Evolutionary conservation across 1,140 invertebrate genomes (phyloP), one percentile per base, ranked within the genome.

Genomic region (Myzus persicae): DNA sequence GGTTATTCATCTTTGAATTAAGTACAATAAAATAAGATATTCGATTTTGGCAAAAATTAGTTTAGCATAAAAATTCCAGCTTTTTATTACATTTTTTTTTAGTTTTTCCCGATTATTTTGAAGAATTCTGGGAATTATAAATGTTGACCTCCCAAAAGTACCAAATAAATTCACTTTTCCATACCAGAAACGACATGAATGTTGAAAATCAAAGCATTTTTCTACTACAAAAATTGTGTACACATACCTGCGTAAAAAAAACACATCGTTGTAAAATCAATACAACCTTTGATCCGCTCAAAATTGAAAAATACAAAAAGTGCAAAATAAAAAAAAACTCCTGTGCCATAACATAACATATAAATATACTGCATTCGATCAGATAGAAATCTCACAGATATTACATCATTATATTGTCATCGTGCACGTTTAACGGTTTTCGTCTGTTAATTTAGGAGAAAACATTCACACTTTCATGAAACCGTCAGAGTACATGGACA

Each of bases 401-500:
- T 76, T n/a, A n/a, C n/a, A n/a, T n/a, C n/a, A n/a, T 31, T 4
- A 76, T n/a, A n/a, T 76, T n/a, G 4, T n/a, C n/a, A 18, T 36
- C 5, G 7, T 51, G 24, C 4, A 51, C 48, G 48, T 24, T 51
- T 24, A 76, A 76, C 59, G 4, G n/a, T n/a, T 18, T n/a, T 5
- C 5, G 59, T 76, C n/a, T 76, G 59, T 76, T 76, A 31, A n/a
- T 76, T 42, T 24, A 76, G 95, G 95, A 90, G 96, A 95, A 76
- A 96, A 96, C 94, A 95, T 96, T 1, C 51, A 76, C 24, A 88
- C 87, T 26, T 87, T 31, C 36, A 5, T 94, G 96, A 20, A 96
- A 95, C 94, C 94, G 96, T n/a, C 95, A 95, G 96, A 97, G 81
- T 97, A 97, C 94, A 95, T 97, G 95, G 95, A 96, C 76, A 97